Evolutionary conservation across 2,113 vertebrate genomes (phyloP).

Genomic region (Ictalurus punctatus): DNA sequence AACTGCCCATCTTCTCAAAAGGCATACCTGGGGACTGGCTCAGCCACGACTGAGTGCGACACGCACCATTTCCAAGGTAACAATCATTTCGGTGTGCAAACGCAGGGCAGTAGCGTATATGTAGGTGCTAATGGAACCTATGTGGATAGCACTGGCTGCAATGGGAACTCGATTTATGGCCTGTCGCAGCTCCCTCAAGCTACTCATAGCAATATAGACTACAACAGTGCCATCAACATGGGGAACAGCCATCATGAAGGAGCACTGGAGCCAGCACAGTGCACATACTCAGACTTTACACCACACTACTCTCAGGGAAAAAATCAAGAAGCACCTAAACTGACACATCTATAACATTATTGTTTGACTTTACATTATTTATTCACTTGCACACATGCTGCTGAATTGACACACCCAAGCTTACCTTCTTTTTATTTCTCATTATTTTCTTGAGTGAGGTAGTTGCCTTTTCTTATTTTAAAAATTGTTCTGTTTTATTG

Average conservation of each 20-base stretch:
- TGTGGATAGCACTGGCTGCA: conserved; percentile 88
- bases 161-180: conserved; percentile 90
- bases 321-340: conserved; percentile 99
- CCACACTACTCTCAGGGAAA: conserved; percentile 99
- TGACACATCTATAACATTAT: conserved; percentile 93
- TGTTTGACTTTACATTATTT: conserved; percentile 63
- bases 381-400: conserved; percentile 70
- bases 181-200: conserved; percentile 90
- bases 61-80: conserved; percentile 90
- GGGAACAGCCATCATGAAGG: conserved; percentile 91
- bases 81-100: conserved; percentile 88
- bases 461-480: not conserved
- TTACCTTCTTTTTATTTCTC: not conserved
- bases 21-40: conserved; percentile 83
- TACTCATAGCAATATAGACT: conserved; percentile 89
- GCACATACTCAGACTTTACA: conserved; percentile 95
- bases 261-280: conserved; percentile 87
- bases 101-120: conserved; percentile 96
- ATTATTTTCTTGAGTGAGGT: not conserved
- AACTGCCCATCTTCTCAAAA: conserved; percentile 90
- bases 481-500: not conserved
- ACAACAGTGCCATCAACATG: conserved; percentile 88
- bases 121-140: conserved; percentile 85
- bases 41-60: conserved; percentile 91
- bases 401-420: conserved; percentile 64